These are phyloP conservation scores for Limnephilus lunatus DNA, from an alignment of 2,888 invertebrate species.

Conservation along the genomic window DNA sequence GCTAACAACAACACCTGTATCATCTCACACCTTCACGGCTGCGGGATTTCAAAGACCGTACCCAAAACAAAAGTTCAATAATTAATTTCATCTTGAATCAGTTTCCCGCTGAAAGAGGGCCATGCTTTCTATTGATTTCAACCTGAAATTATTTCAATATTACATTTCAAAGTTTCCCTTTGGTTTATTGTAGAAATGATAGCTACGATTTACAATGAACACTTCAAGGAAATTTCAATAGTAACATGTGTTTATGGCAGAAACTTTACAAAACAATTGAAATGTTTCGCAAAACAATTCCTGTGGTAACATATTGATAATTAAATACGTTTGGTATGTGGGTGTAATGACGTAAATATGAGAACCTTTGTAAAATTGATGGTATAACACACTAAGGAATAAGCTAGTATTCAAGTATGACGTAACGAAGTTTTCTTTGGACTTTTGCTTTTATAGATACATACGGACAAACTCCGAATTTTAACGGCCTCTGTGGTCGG, in stretches of 20 bases:
- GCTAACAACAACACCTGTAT: conserved; percentile 42
- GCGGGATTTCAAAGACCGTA: conserved; percentile 15
- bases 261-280: background rate
- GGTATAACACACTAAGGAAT: background rate
- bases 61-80: conserved; percentile 41
- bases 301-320: background rate
- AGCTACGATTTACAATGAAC: background rate
- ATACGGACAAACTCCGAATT: background rate
- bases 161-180: background rate
- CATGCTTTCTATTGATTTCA: background rate
- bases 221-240: background rate
- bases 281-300: background rate
- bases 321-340: background rate
- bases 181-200: background rate
- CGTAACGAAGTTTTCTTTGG: background rate
- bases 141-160: background rate
- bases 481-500: too few species aligned
- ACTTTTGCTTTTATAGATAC: background rate
- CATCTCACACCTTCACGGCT: conserved; percentile 17
- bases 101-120: background rate
- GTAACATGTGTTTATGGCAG: background rate
- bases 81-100: conserved; percentile 32
- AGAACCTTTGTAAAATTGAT: background rate
- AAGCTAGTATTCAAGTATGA: too few species aligned
- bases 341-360: background rate